Evolutionary conservation across 2,113 vertebrate species (phyloP).

Genomic region (Dromiciops gliroides): DNA sequence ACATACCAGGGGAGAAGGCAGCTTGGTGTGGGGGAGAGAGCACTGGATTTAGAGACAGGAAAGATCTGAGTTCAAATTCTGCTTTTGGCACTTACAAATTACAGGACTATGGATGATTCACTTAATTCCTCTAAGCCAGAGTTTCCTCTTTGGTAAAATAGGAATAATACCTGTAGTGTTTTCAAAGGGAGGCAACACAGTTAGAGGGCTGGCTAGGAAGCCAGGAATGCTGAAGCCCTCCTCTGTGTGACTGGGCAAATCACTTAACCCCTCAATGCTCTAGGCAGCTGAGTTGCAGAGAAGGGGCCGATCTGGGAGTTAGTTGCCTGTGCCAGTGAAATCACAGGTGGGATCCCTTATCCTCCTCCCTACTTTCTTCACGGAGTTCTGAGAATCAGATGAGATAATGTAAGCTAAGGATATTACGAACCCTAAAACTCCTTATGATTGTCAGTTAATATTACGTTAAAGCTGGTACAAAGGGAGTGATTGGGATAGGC

Average conservation of each 20-base stretch:
- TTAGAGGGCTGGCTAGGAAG: neutral
- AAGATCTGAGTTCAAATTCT: neutral
- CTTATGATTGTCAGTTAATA: neutral
- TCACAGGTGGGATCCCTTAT: neutral
- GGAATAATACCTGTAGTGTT: neutral
- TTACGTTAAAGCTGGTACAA: neutral
- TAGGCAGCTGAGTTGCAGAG: neutral
- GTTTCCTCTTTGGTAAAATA: neutral
- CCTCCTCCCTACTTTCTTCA: neutral
- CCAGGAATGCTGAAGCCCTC: neutral
- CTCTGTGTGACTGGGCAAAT: neutral
- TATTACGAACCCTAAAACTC: neutral
- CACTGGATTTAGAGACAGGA: neutral
- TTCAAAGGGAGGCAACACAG: neutral
- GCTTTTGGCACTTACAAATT: neutral
- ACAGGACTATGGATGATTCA: neutral
- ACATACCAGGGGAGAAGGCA: neutral
- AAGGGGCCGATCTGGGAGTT: neutral
- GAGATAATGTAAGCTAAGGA: neutral
- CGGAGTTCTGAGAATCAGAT: neutral
- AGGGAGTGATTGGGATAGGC: neutral
- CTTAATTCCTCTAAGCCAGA: neutral
- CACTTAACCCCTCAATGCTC: neutral
- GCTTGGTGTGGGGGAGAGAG: neutral
- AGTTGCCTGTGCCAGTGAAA: neutral